phyloP scores from a whole-genome alignment of 1,140 invertebrate genomes.

The Rhyzopertha dominica region DNA sequence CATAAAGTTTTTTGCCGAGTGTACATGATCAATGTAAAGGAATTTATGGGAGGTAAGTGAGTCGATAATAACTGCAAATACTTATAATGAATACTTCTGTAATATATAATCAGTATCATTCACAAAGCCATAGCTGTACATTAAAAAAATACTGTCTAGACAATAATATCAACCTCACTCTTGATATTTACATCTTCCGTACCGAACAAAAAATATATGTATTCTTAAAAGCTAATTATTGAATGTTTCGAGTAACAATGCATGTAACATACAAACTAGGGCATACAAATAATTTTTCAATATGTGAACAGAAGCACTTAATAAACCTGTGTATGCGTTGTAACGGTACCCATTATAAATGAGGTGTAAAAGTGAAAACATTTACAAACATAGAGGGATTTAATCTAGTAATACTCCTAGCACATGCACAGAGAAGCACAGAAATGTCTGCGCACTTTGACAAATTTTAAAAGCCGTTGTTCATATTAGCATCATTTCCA shows the following conservation, averaged over 20 bases:
- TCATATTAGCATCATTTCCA: no score
- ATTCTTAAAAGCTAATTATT: constrained; percentile 35
- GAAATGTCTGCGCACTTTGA: no score
- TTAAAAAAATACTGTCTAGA: constrained; percentile 43
- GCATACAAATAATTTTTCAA: no score
- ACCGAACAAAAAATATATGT: constrained; percentile 24
- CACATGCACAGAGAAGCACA: not conserved
- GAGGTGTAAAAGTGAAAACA: not conserved
- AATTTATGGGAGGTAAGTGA: no score
- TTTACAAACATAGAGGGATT: not conserved
- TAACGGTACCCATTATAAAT: not conserved
- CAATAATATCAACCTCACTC: constrained; percentile 35
- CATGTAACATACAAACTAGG: no score
- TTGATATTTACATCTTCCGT: constrained; percentile 34
- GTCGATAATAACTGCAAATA: no score
- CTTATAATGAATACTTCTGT: not conserved
- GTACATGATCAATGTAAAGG: no score
- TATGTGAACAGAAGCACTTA: not conserved
- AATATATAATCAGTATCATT: constrained; percentile 22
- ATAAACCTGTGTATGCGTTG: not conserved
- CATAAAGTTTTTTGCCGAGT: no score
- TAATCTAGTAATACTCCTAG: not conserved
- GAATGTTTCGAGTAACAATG: constrained; percentile 32
- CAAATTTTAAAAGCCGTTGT: no score
- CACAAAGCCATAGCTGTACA: constrained; percentile 42